These are phyloP conservation scores for silkworm (Bombyx mori) DNA, from an alignment of 1,140 invertebrate species.

Conservation along the genomic window DNA sequence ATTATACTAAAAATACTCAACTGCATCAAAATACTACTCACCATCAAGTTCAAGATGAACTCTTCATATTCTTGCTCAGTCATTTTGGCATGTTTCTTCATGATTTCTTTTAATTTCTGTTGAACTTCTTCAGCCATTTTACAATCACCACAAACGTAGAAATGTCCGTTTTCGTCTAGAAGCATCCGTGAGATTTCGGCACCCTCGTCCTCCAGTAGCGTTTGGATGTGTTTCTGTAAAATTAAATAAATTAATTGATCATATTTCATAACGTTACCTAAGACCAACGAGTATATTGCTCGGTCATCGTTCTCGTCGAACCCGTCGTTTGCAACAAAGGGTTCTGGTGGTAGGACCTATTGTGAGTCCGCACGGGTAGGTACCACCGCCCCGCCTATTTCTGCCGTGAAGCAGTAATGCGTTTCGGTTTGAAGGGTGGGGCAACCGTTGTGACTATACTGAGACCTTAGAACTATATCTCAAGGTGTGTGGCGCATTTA, in stretches of 20 bases:
- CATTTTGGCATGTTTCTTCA: constrained; percentile 85
- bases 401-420: no score
- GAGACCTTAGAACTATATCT: no score
- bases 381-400: no score
- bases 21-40: constrained; percentile 56
- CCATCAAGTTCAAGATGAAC: constrained; percentile 87
- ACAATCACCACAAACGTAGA: constrained; percentile 97
- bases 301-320: no score
- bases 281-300: no score
- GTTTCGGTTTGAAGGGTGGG: no score
- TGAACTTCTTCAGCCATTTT: constrained; percentile 99
- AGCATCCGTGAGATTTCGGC: constrained; percentile 83
- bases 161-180: constrained; percentile 86
- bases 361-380: no score
- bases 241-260: constrained; percentile 3
- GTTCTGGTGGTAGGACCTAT: no score
- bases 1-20: neutral
- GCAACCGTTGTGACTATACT: no score
- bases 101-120: constrained; percentile 89
- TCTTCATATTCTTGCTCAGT: constrained; percentile 84
- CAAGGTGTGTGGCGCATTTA: no score
- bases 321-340: no score
- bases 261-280: no score
- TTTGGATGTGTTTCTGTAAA: constrained; percentile 93
- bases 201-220: constrained; percentile 84